Percentiles rank a stretch among this genome's conserved stretches.
Evolutionary conservation across 2,888 invertebrate genomes (phyloP).

Genomic region (Chromoteleia sp.): DNA sequence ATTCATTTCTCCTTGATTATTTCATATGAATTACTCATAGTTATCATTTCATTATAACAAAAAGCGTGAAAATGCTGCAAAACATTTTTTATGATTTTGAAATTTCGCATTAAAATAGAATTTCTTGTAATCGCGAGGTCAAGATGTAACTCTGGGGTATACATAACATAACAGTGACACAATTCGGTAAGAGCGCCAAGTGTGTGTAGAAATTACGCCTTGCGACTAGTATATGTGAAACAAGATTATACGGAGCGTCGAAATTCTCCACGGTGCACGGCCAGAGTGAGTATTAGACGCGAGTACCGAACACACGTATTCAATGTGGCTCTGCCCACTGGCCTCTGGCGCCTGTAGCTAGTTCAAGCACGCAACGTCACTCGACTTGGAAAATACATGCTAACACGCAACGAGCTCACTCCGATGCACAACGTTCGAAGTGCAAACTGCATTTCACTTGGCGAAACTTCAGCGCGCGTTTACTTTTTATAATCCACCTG

Average conservation of each 20-base stretch:
- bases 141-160: conserved; percentile 11
- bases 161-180: conserved; percentile 38
- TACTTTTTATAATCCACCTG: conserved; percentile 40
- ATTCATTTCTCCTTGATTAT: too few relatives aligned
- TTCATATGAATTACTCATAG: too few relatives aligned
- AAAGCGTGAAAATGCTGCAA: too few relatives aligned
- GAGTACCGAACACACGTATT: conserved; percentile 49
- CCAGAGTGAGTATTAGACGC: conserved; percentile 33
- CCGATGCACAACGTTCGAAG: conserved; percentile 37
- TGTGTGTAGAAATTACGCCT: conserved; percentile 37
- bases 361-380: conserved; percentile 56
- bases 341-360: conserved; percentile 48
- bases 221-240: conserved; percentile 2
- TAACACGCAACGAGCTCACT: conserved; percentile 54
- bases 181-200: conserved; percentile 15
- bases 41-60: too few relatives aligned
- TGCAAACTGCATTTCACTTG: conserved; percentile 56
- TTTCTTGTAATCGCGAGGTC: not conserved
- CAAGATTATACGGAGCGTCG: conserved; percentile 35
- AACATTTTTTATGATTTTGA: not conserved
- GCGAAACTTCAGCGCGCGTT: conserved; percentile 27
- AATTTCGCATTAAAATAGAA: not conserved
- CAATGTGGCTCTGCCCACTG: conserved; percentile 24
- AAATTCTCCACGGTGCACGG: conserved; percentile 42
- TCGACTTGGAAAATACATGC: conserved; percentile 53